Evolutionary conservation across 2,113 vertebrate species (phyloP), one percentile per base, ranked within the genome.

Genomic region (Synodontis membranacea): DNA sequence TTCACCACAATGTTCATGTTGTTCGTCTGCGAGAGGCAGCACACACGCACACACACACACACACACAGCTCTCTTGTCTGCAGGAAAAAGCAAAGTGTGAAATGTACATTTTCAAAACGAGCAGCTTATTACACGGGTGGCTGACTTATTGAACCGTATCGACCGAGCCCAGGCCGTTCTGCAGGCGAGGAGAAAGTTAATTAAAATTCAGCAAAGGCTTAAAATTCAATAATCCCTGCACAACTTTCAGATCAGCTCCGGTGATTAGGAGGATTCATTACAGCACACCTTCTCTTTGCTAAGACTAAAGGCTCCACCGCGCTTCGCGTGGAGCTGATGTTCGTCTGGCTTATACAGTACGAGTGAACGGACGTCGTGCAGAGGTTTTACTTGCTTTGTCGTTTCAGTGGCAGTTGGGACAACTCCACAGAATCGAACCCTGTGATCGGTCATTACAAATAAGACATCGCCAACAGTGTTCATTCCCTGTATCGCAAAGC

Each of bases 181-280:
- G 92, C 92, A 95, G 94, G 93, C 94, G 94, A 93, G 94, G 60
- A 6, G 86, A 94, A 95, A 93, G 94, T 96, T 97, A 95, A 97
- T 97, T 97, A 97, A 96, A 95, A 97, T 96, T 96, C 95, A 94
- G 92, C 94, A 93, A 94, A 95, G 95, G 92, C 95, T 94, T 92
- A 95, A 95, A 97, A 97, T 96, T 96, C 96, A 97, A 96, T 97
- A 96, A 96, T 96, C 95, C 95, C 93, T 93, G 92, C 93, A 93
- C 93, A 95, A 96, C 93, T 91, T 92, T 93, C 95, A 94, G 93
- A 93, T 96, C 94, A 96, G 92, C 93, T 93, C 90, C 93, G 92
- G 93, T 96, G 95, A 96, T 97, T 95, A 95, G 93, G 93, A 95
- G 94, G 54, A 95, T 96, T 96, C 85, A 89, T 92, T 95, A 95